These are phyloP conservation scores for Trilocha varians DNA, from an alignment of 2,888 invertebrate species.

Conservation along the genomic window DNA sequence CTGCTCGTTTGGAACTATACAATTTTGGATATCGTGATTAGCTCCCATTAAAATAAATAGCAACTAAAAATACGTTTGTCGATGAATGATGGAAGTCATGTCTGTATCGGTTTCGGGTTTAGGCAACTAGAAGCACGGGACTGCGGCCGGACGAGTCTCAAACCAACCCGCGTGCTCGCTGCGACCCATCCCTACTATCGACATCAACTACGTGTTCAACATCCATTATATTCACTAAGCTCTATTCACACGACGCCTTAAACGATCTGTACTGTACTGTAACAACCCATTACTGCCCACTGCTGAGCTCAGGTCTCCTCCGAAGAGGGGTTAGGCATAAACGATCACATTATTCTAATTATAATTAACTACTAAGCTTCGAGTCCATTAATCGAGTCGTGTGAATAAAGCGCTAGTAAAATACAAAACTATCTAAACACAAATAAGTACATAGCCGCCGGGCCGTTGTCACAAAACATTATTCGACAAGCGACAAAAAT, in stretches of 20 bases:
- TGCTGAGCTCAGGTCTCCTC: too few species aligned
- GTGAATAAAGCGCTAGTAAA: conserved; percentile 35
- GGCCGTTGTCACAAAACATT: conserved; percentile 34
- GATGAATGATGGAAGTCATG: conserved; percentile 33
- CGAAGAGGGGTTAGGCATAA: too few species aligned
- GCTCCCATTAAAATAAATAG: conserved; percentile 48
- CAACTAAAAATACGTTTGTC: conserved; percentile 43
- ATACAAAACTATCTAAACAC: conserved; percentile 50
- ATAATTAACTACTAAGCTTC: too few species aligned
- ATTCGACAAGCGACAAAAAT: conserved; percentile 52
- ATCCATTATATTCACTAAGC: conserved; percentile 34
- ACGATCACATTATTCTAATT: too few species aligned
- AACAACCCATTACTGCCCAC: too few species aligned
- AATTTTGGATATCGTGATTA: conserved; percentile 42
- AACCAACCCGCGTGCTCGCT: conserved; percentile 49
- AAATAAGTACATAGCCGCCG: conserved; percentile 42
- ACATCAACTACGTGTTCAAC: conserved; percentile 51
- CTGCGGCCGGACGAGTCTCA: conserved; percentile 43
- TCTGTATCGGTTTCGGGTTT: conserved; percentile 37
- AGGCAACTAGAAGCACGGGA: conserved; percentile 73
- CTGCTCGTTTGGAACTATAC: conserved; percentile 3
- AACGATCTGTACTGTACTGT: too few species aligned
- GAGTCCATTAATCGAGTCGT: conserved; percentile 22
- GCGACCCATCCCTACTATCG: conserved; percentile 38
- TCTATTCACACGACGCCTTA: conserved; percentile 12